Percentiles rank a stretch among this genome's conserved stretches.
These are phyloP conservation scores for Polylopha cassiicola DNA, from an alignment of 2,888 invertebrate species.

Conservation along the genomic window DNA sequence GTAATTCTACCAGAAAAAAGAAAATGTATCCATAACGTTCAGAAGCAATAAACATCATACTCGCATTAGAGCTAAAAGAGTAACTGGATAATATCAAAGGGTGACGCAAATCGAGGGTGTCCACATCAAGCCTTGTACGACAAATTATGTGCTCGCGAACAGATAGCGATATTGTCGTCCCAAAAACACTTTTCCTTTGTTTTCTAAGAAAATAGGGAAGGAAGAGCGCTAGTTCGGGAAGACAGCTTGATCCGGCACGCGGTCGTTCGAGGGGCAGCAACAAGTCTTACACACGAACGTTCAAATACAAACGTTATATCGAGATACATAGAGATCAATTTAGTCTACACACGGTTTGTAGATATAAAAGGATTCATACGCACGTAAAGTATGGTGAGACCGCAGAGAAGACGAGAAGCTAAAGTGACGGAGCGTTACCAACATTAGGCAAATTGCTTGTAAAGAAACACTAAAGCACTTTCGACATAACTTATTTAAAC, in stretches of 20 bases:
- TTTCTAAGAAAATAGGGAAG: conserved; percentile 58
- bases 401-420: conserved; percentile 49
- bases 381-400: conserved; percentile 42
- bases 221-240: conserved; percentile 60
- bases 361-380: conserved; percentile 51
- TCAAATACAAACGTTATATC: conserved; percentile 46
- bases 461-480: conserved; percentile 34
- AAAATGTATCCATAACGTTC: conserved; percentile 18
- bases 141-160: conserved; percentile 63
- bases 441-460: conserved; percentile 48
- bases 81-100: conserved; percentile 36
- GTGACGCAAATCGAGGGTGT: conserved; percentile 40
- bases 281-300: conserved; percentile 51
- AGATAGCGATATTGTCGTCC: conserved; percentile 62
- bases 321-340: conserved; percentile 42
- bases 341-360: conserved; percentile 30
- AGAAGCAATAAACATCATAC: conserved; percentile 32
- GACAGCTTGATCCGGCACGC: conserved; percentile 68
- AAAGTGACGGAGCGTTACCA: conserved; percentile 56
- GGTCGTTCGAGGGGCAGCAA: conserved; percentile 61
- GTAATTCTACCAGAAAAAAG: no score
- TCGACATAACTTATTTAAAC: no score
- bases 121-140: conserved; percentile 53
- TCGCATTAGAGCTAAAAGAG: conserved; percentile 27
- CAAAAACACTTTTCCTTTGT: conserved; percentile 65